phyloP scores from a whole-genome alignment of 2,888 invertebrate species.

The Drosophila engyochracea region DNA sequence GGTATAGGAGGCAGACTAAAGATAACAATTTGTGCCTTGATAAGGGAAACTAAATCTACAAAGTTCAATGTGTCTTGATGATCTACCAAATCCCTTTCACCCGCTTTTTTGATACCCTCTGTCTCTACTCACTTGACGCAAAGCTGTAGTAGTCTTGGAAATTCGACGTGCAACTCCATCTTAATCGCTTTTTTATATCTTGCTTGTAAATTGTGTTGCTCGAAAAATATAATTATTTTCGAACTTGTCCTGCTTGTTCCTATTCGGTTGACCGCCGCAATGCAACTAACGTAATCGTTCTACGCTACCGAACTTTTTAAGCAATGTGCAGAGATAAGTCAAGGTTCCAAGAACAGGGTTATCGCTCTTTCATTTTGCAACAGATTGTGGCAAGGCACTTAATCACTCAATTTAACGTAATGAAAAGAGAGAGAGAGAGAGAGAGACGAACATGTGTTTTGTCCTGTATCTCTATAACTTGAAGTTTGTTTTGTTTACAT shows the following conservation, averaged over 20 bases:
- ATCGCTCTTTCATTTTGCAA: not conserved
- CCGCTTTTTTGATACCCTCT: not conserved
- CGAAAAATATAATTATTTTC: constrained; percentile 3
- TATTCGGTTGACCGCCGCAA: constrained; percentile 21
- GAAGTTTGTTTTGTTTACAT: not conserved
- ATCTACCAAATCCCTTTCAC: not conserved
- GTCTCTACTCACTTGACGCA: constrained; percentile 57
- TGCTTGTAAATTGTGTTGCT: not conserved
- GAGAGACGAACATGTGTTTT: not conserved
- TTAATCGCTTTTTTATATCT: not conserved
- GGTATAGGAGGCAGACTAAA: not conserved
- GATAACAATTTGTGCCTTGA: constrained; percentile 9
- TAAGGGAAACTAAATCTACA: constrained; percentile 1
- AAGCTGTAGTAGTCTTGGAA: constrained; percentile 56
- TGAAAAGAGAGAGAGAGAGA: not conserved
- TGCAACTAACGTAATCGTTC: constrained; percentile 18
- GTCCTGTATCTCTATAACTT: not conserved
- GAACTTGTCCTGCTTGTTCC: constrained; percentile 13
- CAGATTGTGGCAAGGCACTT: not conserved
- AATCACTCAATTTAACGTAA: not conserved
- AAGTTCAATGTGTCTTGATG: not conserved
- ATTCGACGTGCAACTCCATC: constrained; percentile 63
- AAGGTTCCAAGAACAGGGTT: not conserved
- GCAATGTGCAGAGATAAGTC: not conserved
- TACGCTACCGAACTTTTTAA: constrained; percentile 15